Evolutionary conservation across 2,888 invertebrate genomes (phyloP).

Genomic region (Hedychridium roseum): DNA sequence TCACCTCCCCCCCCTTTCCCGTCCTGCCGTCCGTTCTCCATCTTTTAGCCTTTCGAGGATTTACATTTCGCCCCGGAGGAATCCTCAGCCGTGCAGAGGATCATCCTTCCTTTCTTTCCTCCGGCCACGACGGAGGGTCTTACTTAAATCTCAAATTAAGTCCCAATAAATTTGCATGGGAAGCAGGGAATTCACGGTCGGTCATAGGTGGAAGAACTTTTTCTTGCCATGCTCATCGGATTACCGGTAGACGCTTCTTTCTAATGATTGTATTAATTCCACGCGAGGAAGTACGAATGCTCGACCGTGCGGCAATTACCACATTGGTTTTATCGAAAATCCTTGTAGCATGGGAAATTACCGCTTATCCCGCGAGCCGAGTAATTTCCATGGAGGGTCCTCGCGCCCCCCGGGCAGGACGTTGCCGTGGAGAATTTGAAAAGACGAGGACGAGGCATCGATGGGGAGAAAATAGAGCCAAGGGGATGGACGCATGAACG

Average conservation of each 20-base stretch:
- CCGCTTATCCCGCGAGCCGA: too few species aligned
- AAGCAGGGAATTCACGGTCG: too few species aligned
- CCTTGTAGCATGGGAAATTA: slow-evolving; percentile 33
- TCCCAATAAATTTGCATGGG: too few species aligned
- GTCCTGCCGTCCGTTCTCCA: slow-evolving; percentile 11
- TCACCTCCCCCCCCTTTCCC: background rate
- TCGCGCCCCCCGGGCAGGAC: slow-evolving; percentile 21
- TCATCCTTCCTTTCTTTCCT: slow-evolving; percentile 1
- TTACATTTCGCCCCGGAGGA: slow-evolving; percentile 18
- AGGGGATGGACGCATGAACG: slow-evolving; percentile 2
- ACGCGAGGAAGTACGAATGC: background rate
- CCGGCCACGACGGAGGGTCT: too few species aligned
- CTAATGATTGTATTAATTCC: too few species aligned
- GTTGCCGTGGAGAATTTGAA: background rate
- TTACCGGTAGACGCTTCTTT: too few species aligned
- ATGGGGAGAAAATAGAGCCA: background rate
- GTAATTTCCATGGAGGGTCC: too few species aligned
- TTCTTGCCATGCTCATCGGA: too few species aligned
- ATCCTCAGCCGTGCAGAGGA: slow-evolving; percentile 7
- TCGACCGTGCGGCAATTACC: background rate
- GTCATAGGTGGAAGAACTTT: too few species aligned
- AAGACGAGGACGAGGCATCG: background rate
- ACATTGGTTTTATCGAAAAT: slow-evolving; percentile 27
- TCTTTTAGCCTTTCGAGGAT: slow-evolving; percentile 20
- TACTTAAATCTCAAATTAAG: too few species aligned